Evolutionary conservation across 2,888 invertebrate genomes (phyloP).

Genomic region (Mechanitis messenoides): DNA sequence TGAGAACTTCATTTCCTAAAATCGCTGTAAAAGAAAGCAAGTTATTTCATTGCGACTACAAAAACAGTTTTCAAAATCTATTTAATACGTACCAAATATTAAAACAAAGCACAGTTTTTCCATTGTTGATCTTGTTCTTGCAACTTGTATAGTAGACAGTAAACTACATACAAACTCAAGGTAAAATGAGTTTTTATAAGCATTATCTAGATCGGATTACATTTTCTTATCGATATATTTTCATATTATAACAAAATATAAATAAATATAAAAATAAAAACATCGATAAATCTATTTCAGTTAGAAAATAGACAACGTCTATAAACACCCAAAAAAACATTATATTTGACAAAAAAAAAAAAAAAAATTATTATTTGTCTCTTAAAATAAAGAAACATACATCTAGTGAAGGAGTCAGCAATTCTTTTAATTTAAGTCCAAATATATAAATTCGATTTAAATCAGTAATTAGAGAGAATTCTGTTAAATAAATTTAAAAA

Average conservation of each 20-base stretch:
- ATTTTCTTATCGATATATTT: not conserved
- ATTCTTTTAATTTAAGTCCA: too few species aligned
- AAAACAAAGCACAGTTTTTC: conserved; percentile 22
- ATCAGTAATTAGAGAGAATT: too few species aligned
- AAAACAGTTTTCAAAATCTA: not conserved
- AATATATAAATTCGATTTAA: too few species aligned
- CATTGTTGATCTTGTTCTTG: conserved; percentile 16
- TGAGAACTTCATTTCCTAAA: conserved; percentile 34
- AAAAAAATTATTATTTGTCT: too few species aligned
- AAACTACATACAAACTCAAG: conserved; percentile 5
- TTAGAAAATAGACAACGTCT: too few species aligned
- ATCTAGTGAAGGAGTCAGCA: too few species aligned
- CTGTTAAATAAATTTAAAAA: too few species aligned
- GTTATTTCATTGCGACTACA: not conserved
- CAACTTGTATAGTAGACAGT: not conserved
- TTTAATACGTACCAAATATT: conserved; percentile 25
- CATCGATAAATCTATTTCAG: too few species aligned
- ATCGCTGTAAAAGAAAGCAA: conserved; percentile 39
- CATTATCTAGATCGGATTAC: not conserved
- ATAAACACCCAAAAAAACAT: too few species aligned
- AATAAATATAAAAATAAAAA: too few species aligned
- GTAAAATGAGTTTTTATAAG: not conserved
- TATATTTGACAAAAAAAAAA: too few species aligned
- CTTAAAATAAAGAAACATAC: too few species aligned
- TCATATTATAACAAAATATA: not conserved